phyloP scores from a whole-genome alignment of 1,140 invertebrate species.

The Micrasema minimum region DNA sequence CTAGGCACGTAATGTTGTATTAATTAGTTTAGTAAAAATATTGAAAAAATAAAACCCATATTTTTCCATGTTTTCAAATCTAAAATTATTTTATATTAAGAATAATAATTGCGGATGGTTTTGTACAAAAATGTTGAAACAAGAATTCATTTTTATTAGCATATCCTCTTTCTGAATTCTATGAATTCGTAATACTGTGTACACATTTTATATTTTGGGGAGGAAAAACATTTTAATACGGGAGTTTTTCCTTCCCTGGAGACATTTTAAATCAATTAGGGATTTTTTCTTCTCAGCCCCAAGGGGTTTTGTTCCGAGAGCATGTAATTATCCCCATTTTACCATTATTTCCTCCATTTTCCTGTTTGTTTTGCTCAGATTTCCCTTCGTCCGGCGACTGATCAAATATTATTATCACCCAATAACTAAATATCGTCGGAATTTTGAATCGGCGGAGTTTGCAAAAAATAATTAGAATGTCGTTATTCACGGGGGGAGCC shows the following conservation, averaged over 20 bases:
- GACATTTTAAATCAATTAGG: slow-evolving; percentile 25
- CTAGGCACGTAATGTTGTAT: too few relatives aligned
- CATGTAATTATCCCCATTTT: slow-evolving; percentile 33
- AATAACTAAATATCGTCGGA: slow-evolving; percentile 14
- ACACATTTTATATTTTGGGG: too few relatives aligned
- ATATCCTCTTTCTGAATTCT: too few relatives aligned
- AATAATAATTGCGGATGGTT: too few relatives aligned
- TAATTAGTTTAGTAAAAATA: too few relatives aligned
- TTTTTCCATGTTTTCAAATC: too few relatives aligned
- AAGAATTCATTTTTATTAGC: too few relatives aligned
- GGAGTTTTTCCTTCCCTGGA: slow-evolving; percentile 2
- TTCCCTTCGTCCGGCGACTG: slow-evolving; percentile 9
- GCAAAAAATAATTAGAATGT: slow-evolving; percentile 16
- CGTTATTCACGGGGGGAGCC: neutral
- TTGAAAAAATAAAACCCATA: too few relatives aligned
- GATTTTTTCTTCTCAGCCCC: slow-evolving; percentile 1
- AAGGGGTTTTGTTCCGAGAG: slow-evolving; percentile 2
- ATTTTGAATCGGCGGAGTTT: neutral
- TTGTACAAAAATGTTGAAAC: too few relatives aligned
- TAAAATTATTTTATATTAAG: too few relatives aligned
- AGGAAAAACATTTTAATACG: too few relatives aligned
- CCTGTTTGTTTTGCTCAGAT: slow-evolving; percentile 23
- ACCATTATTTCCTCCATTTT: slow-evolving; percentile 12
- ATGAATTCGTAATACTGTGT: too few relatives aligned
- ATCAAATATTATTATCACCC: slow-evolving; percentile 33